Conservation (phyloP, 1,140 invertebrate genomes). For the Bradynema listronoti region DNA sequence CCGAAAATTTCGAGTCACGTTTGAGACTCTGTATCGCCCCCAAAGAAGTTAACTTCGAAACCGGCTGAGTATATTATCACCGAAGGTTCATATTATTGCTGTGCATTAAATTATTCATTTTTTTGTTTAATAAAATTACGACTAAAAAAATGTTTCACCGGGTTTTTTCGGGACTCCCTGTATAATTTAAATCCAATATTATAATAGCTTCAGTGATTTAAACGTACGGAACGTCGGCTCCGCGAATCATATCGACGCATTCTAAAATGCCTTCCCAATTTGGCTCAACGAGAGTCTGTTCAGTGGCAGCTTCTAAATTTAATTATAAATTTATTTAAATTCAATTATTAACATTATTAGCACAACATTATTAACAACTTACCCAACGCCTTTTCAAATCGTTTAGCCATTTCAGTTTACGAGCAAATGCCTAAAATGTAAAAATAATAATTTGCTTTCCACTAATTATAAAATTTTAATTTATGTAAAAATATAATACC, state of each 20-base stretch:
- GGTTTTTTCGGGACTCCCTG: slow-evolving; percentile 1
- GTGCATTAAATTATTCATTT: too few relatives aligned
- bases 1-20: too few relatives aligned
- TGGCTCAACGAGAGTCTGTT: slow-evolving; percentile 51
- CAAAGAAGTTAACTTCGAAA: too few relatives aligned
- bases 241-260: slow-evolving; percentile 53
- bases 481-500: too few relatives aligned
- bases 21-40: too few relatives aligned
- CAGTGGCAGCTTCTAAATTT: slow-evolving; percentile 53
- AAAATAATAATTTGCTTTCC: too few relatives aligned
- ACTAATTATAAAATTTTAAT: too few relatives aligned
- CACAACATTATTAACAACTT: background rate
- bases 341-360: slow-evolving; percentile 2
- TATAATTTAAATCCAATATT: slow-evolving; percentile 6
- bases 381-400: slow-evolving; percentile 31
- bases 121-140: background rate
- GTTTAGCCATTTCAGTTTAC: slow-evolving; percentile 28
- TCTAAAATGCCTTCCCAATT: slow-evolving; percentile 55
- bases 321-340: background rate
- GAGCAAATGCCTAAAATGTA: too few relatives aligned
- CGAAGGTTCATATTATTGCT: too few relatives aligned
- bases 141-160: slow-evolving; percentile 7
- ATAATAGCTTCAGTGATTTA: too few relatives aligned
- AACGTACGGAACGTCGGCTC: slow-evolving; percentile 51
- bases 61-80: too few relatives aligned